Conservation (phyloP, 2,113 vertebrate species). For the Pterocles orientalis region DNA sequence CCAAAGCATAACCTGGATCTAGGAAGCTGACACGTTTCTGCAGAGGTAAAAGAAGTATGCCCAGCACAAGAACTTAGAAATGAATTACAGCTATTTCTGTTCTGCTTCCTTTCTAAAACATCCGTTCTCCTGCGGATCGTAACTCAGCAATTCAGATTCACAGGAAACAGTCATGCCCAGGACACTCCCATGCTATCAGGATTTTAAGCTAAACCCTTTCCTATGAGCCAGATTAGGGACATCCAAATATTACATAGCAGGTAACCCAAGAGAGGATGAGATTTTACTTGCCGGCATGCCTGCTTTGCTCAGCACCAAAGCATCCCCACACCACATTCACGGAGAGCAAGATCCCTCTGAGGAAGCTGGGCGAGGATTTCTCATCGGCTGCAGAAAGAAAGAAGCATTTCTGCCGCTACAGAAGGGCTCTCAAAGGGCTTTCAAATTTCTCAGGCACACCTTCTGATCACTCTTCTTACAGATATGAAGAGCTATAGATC, state of each 20-base stretch:
- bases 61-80: background rate
- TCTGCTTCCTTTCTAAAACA: background rate
- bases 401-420: background rate
- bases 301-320: background rate
- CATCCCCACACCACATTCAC: fast-evolving
- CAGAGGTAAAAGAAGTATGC: background rate
- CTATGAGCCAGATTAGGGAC: background rate
- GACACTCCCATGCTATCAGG: background rate
- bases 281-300: background rate
- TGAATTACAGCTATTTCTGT: background rate
- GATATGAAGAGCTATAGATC: background rate
- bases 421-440: background rate
- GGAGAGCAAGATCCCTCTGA: background rate
- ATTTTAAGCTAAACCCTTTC: background rate
- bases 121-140: background rate
- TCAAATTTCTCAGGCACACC: background rate
- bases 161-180: background rate
- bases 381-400: background rate
- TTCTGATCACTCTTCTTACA: background rate
- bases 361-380: background rate
- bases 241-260: fast-evolving
- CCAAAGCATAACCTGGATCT: background rate
- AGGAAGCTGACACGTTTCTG: background rate
- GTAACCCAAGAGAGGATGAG: background rate
- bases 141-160: background rate